Percentiles rank a stretch among this genome's conserved stretches.
These are phyloP conservation scores for Chloroclystis v-ata DNA, from an alignment of 2,888 invertebrate species.

Conservation along the genomic window DNA sequence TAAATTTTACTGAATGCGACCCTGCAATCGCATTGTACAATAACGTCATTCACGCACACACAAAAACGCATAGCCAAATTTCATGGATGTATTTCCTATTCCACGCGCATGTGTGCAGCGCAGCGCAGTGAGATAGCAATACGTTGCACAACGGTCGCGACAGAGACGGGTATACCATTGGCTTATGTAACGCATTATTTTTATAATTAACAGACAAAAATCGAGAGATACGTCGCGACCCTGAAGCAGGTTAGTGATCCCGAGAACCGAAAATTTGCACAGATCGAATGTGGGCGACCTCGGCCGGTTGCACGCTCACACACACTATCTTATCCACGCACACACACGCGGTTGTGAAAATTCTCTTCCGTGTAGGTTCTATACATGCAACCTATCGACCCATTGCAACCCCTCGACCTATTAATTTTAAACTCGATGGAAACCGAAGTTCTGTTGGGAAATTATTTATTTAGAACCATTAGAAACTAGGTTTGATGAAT, in stretches of 20 bases:
- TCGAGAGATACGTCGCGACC: constrained; percentile 75
- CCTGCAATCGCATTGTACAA: constrained; percentile 75
- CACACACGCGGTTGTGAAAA: constrained; percentile 47
- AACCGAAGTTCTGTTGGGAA: constrained; percentile 20
- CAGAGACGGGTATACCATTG: constrained; percentile 35
- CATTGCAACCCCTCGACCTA: constrained; percentile 27
- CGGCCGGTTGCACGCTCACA: constrained; percentile 65
- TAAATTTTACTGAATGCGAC: constrained; percentile 46
- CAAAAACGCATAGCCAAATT: constrained; percentile 58
- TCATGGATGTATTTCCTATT: constrained; percentile 74
- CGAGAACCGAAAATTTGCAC: constrained; percentile 73
- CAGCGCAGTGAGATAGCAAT: constrained; percentile 49
- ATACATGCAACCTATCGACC: constrained; percentile 30
- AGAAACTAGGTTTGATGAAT: constrained; percentile 3
- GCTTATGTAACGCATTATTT: constrained; percentile 78
- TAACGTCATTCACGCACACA: constrained; percentile 77
- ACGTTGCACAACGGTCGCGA: constrained; percentile 35
- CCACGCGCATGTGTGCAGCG: constrained; percentile 56
- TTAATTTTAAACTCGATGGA: constrained; percentile 29
- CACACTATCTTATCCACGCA: constrained; percentile 37
- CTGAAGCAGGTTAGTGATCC: constrained; percentile 72
- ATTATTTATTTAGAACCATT: constrained; percentile 16
- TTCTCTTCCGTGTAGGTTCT: constrained; percentile 58
- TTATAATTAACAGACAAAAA: constrained; percentile 79
- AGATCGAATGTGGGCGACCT: constrained; percentile 78